Evolutionary conservation across 2,113 vertebrate species (phyloP), one percentile per base, ranked within the genome.

Genomic region (Trogon surrucura): DNA sequence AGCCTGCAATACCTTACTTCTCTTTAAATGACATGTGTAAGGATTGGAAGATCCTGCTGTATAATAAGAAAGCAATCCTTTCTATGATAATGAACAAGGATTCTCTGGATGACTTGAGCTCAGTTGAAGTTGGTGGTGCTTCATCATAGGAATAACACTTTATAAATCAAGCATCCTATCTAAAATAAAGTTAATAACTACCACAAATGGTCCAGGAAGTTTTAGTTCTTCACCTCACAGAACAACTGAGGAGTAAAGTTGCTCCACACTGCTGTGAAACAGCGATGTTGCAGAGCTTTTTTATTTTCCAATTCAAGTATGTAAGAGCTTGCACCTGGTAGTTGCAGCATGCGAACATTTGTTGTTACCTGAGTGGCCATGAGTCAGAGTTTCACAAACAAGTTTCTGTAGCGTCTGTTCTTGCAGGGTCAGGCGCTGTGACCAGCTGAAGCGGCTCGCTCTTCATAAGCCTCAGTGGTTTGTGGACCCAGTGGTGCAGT

Each of bases 281-380:
- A 64, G 6, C 47, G 54, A 51, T 44, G 36, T 58, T 57, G 7
- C 45, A 69, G 13, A n/a, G 34, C 45, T n/a, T 74, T 45, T 44
- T 20, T 17, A 57, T 78, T 73, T 84, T 61, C 6, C 16, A 10
- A 13, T 64, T 66, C 18, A 13, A 44, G 10, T 32, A 8, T 18
- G 13, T 67, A 71, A 71, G 9, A 64, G 17, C 2, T 3, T 26
- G 16, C 32, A 48, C 13, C 4, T 26, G 38, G 47, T 29, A 11
- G 1, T 41, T 85, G 32, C 18, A 50, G 71, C 16, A 60, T 29
- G 18, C 48, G 32, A 66, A 58, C 0, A 0, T 8, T 16, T 65
- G 22, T 34, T 65, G 57, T 73, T 71, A 60, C 15, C 17, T 27
- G 23, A 51, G n/a, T 87, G 50, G 36, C 47, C 11, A 1, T 25